Percentiles rank a stretch among this genome's conserved stretches.
These are phyloP conservation scores for Agrotis ipsilon DNA, from an alignment of 2,888 invertebrate species.

Conservation along the genomic window DNA sequence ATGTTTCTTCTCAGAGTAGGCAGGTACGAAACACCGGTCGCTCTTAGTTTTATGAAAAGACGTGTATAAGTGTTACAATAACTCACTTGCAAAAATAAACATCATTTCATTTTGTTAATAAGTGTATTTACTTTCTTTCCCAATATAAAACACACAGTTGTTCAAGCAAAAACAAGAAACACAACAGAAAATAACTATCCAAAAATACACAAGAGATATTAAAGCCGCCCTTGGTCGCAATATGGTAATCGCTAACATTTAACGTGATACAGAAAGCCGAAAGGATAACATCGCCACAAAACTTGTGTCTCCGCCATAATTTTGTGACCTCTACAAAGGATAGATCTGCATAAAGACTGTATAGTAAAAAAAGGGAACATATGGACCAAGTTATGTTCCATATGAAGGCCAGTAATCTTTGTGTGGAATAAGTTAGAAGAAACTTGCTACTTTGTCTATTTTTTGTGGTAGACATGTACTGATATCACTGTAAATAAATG, in stretches of 20 bases:
- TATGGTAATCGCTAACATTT: slow-evolving; percentile 46
- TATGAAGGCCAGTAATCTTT: slow-evolving; percentile 59
- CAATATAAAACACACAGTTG: neutral
- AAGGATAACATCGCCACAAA: slow-evolving; percentile 58
- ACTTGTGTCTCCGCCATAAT: slow-evolving; percentile 59
- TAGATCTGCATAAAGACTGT: slow-evolving; percentile 69
- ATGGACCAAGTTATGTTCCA: slow-evolving; percentile 64
- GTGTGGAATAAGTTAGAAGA: slow-evolving; percentile 61
- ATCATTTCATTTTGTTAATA: no score
- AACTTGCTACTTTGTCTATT: slow-evolving; percentile 18
- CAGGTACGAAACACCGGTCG: no score
- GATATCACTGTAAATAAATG: no score
- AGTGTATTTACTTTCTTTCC: no score
- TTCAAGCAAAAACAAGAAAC: neutral
- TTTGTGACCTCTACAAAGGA: slow-evolving; percentile 57
- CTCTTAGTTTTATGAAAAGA: no score
- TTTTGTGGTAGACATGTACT: neutral
- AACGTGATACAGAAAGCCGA: slow-evolving; percentile 40
- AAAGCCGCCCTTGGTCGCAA: slow-evolving; percentile 43
- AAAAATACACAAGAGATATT: slow-evolving; percentile 19
- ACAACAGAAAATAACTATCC: slow-evolving; percentile 14
- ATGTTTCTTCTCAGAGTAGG: no score
- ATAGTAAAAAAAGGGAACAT: slow-evolving; percentile 67
- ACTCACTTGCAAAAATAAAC: no score
- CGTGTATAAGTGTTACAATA: no score